Percentiles rank a stretch among this genome's conserved stretches.
These are phyloP conservation scores for Eugnorisma glareosa DNA, from an alignment of 2,888 invertebrate genomes.

Conservation along the genomic window DNA sequence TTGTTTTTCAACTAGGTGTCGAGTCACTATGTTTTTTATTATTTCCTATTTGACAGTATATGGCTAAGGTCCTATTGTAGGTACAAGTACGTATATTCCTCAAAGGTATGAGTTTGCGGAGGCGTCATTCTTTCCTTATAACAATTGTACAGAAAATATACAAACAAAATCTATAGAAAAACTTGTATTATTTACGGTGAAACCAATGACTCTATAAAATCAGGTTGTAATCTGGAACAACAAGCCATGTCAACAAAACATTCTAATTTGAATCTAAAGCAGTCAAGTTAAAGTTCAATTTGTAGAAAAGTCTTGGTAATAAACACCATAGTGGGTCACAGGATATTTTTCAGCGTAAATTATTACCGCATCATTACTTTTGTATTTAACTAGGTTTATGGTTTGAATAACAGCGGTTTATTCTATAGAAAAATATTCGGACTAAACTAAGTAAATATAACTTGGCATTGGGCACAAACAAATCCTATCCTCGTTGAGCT, in stretches of 20 bases:
- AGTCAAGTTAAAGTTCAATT: slow-evolving; percentile 17
- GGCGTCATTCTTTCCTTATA: not conserved
- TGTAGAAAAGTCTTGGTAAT: not conserved
- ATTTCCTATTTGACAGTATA: slow-evolving; percentile 11
- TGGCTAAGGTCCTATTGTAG: not conserved
- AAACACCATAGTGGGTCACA: slow-evolving; percentile 56
- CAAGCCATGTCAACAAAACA: slow-evolving; percentile 7
- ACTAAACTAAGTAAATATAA: not conserved
- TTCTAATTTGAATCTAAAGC: slow-evolving; percentile 24
- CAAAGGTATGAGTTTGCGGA: not conserved
- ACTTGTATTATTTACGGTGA: slow-evolving; percentile 31
- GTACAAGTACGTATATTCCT: not conserved
- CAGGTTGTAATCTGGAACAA: slow-evolving; percentile 38
- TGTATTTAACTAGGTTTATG: slow-evolving; percentile 45
- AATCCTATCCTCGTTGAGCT: too few relatives aligned
- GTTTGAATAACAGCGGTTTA: slow-evolving; percentile 17
- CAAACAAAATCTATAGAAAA: slow-evolving; percentile 32
- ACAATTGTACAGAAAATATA: slow-evolving; percentile 10
- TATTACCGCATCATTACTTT: slow-evolving; percentile 48
- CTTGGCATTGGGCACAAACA: not conserved
- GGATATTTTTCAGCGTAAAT: slow-evolving; percentile 60
- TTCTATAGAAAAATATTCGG: not conserved
- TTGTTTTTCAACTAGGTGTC: not conserved
- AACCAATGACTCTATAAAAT: slow-evolving; percentile 55
- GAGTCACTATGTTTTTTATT: not conserved